These are phyloP conservation scores for Perognathus longimembris DNA, from an alignment of 2,113 vertebrate genomes.

Conservation along the genomic window DNA sequence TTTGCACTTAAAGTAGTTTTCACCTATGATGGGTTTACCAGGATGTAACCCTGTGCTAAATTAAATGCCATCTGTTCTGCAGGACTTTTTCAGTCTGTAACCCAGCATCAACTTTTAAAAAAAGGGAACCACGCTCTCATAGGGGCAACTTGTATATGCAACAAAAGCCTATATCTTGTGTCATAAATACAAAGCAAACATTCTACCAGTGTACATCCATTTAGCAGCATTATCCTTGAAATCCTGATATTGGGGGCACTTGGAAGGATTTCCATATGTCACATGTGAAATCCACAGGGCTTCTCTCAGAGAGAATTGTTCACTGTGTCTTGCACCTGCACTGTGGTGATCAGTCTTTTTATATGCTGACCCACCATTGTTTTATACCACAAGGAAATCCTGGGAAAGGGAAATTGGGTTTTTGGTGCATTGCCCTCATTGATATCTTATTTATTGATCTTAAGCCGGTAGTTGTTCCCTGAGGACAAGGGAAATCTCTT, in stretches of 20 bases:
- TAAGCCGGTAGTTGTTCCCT: neutral
- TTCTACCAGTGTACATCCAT: neutral
- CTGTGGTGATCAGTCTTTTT: neutral
- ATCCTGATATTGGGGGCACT: neutral
- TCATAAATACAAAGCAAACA: neutral
- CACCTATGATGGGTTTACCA: neutral
- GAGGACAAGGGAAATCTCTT: neutral
- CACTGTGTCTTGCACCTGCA: neutral
- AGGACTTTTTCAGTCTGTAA: neutral
- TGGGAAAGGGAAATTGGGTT: neutral
- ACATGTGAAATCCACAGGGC: neutral
- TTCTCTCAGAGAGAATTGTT: neutral
- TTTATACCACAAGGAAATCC: neutral
- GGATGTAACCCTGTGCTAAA: neutral
- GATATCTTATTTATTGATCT: neutral
- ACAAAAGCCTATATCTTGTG: constrained; percentile 17
- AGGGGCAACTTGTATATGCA: neutral
- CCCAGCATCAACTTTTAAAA: constrained; percentile 3
- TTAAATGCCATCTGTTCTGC: too few relatives aligned
- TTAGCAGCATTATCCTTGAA: neutral
- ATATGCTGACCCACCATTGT: neutral
- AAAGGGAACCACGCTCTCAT: neutral
- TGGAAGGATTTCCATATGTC: neutral
- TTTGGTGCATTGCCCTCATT: neutral
- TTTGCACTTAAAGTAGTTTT: neutral